These are phyloP conservation scores for Meda fulgida DNA, from an alignment of 2,797 vertebrate genomes.

Conservation along the genomic window DNA sequence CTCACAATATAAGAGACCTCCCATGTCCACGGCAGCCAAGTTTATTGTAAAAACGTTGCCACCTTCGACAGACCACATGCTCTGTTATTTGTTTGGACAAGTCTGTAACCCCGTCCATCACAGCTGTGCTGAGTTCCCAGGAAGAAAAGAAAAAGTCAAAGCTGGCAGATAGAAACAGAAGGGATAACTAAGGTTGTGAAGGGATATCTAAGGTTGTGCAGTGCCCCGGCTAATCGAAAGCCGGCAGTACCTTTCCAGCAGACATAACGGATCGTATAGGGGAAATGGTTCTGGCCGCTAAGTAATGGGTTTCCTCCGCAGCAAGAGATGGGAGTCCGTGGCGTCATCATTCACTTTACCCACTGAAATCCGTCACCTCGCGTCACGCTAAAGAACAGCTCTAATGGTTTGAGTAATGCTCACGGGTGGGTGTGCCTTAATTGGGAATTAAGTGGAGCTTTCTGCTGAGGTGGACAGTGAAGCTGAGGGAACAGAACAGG, in stretches of 20 bases:
- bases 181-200: constrained; percentile 68
- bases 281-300: constrained; percentile 32
- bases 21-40: constrained; percentile 80
- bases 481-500: constrained; percentile 35
- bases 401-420: constrained; percentile 55
- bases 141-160: constrained; percentile 19
- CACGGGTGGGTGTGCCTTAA: constrained; percentile 44
- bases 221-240: background rate
- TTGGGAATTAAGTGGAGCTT: constrained; percentile 51
- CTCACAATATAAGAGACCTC: constrained; percentile 82
- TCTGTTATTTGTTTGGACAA: constrained; percentile 80
- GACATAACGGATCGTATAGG: constrained; percentile 26
- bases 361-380: constrained; percentile 32
- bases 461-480: constrained; percentile 49
- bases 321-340: constrained; percentile 38
- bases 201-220: constrained; percentile 64
- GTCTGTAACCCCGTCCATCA: constrained; percentile 47
- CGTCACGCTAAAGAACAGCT: constrained; percentile 34
- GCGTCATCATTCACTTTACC: constrained; percentile 54
- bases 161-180: constrained; percentile 36
- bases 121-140: constrained; percentile 36
- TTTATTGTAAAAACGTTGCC: constrained; percentile 87
- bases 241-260: constrained; percentile 12
- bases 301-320: constrained; percentile 50
- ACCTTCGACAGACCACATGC: constrained; percentile 83